These are phyloP conservation scores for Bombus sylvicola DNA, from an alignment of 1,140 invertebrate genomes.

Conservation along the genomic window DNA sequence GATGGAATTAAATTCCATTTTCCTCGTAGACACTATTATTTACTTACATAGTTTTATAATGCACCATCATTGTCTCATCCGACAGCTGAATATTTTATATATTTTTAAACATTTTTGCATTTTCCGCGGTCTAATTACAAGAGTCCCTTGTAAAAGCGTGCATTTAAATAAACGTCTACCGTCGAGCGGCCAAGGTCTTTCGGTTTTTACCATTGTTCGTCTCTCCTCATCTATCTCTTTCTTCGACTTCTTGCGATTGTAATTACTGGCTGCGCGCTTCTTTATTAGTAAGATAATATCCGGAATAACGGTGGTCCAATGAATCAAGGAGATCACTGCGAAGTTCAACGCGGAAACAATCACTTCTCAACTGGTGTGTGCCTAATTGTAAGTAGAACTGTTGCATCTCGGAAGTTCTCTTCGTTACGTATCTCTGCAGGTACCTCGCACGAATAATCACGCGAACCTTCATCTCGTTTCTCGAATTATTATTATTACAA, in stretches of 20 bases:
- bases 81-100: too few species aligned
- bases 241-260: background rate
- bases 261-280: constrained; percentile 11
- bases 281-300: constrained; percentile 47
- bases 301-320: constrained; percentile 40
- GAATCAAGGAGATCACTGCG: constrained; percentile 4
- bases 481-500: constrained; percentile 8
- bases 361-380: background rate
- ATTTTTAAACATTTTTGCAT: too few species aligned
- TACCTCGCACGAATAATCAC: background rate
- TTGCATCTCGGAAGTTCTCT: background rate
- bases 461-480: background rate
- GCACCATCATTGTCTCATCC: background rate
- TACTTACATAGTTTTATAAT: background rate
- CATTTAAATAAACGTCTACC: background rate
- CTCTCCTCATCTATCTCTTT: background rate
- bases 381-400: background rate
- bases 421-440: constrained; percentile 22
- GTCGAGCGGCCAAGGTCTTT: background rate
- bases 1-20: constrained; percentile 50
- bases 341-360: constrained; percentile 1
- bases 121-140: background rate
- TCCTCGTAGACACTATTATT: background rate
- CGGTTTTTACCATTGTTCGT: background rate
- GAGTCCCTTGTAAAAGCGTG: too few species aligned